Evolutionary conservation across 2,113 vertebrate genomes (phyloP).

Genomic region (Saiga tatarica): DNA sequence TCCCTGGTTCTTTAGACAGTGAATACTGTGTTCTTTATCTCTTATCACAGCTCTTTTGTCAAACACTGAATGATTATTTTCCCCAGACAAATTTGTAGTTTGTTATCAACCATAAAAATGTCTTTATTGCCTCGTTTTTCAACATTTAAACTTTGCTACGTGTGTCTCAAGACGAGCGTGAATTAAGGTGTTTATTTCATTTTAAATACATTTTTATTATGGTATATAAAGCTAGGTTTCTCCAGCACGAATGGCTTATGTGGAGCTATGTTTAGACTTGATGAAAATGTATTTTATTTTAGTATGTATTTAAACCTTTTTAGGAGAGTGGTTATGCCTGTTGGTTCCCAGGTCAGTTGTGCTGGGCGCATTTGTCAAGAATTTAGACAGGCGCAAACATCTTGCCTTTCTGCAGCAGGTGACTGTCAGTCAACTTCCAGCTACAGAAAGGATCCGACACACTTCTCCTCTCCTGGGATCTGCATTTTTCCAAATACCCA

Average conservation of each 20-base stretch:
- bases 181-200: conserved; percentile 14
- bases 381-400: conserved; percentile 8
- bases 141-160: conserved; percentile 39
- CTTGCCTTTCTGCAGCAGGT: neutral
- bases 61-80: conserved; percentile 38
- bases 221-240: neutral
- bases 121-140: conserved; percentile 53
- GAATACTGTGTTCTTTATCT: conserved; percentile 40
- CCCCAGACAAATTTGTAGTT: conserved; percentile 65
- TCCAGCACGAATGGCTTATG: fast-evolving
- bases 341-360: neutral
- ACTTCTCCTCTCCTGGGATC: neutral
- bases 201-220: neutral
- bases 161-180: neutral
- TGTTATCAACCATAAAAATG: conserved; percentile 60
- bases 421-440: conserved; percentile 20
- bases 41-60: conserved; percentile 77
- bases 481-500: neutral
- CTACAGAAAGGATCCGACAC: neutral
- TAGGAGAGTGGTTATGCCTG: neutral
- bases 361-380: neutral
- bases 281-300: neutral
- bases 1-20: conserved; percentile 51
- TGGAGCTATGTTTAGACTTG: neutral
- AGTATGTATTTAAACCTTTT: neutral